Conservation (phyloP, 2,888 invertebrate species). For the Brachylomia viminalis region DNA sequence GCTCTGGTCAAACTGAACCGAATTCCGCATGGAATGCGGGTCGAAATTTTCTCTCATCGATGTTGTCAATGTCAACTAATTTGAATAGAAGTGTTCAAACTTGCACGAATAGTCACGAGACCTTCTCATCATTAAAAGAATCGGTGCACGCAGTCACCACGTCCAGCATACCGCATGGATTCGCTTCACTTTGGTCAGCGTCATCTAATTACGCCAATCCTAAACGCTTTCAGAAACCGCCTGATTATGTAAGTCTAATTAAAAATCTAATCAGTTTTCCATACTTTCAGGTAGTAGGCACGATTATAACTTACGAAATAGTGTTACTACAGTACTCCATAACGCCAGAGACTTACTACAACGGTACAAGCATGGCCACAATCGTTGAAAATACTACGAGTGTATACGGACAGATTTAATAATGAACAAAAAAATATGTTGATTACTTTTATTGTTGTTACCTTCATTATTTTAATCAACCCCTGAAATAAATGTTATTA, state of each 20-base stretch:
- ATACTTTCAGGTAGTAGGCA: conserved; percentile 72
- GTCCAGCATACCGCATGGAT: background rate
- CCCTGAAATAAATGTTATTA: background rate
- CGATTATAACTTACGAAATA: conserved; percentile 74
- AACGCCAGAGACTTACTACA: conserved; percentile 26
- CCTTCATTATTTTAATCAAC: background rate
- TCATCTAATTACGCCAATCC: background rate
- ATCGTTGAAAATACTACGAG: conserved; percentile 31
- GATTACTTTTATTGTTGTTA: background rate
- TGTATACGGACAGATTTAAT: background rate
- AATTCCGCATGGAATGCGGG: background rate
- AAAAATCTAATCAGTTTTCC: background rate
- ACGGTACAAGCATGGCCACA: background rate
- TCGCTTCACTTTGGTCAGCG: background rate
- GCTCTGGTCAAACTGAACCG: too few relatives aligned
- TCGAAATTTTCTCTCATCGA: background rate
- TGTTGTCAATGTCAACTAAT: background rate
- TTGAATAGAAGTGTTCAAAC: background rate
- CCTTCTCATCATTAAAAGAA: background rate
- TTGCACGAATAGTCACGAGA: too few relatives aligned
- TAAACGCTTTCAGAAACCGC: background rate
- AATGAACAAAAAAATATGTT: background rate
- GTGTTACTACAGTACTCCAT: conserved; percentile 72
- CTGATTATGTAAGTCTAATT: too few relatives aligned
- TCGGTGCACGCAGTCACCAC: rapidly evolving